Conservation (phyloP, 2,888 invertebrate species). For the Hololepta plana region DNA sequence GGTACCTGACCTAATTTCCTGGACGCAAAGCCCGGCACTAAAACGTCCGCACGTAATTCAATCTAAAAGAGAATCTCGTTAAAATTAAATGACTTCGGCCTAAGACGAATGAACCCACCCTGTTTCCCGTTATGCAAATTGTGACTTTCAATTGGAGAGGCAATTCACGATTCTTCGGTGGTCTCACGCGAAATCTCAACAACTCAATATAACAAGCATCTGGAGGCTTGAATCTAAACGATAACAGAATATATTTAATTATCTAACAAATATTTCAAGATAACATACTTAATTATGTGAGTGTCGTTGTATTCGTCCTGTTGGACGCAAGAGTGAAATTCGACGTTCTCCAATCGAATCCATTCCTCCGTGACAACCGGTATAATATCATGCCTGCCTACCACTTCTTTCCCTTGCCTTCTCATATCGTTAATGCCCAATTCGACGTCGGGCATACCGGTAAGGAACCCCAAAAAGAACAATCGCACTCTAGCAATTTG, state of each 20-base stretch:
- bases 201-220: slow-evolving; percentile 97
- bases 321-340: slow-evolving; percentile 89
- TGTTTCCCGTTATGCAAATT: slow-evolving; percentile 74
- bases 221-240: slow-evolving; percentile 75
- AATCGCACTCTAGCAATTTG: slow-evolving; percentile 90
- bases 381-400: slow-evolving; percentile 96
- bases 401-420: slow-evolving; percentile 97
- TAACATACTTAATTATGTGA: slow-evolving; percentile 61
- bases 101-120: slow-evolving; percentile 28
- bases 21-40: slow-evolving; percentile 94
- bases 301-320: slow-evolving; percentile 75
- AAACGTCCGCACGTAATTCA: slow-evolving; percentile 84
- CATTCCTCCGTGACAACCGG: slow-evolving; percentile 98
- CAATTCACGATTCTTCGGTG: slow-evolving; percentile 89
- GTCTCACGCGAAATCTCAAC: slow-evolving; percentile 86
- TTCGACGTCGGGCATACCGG: slow-evolving; percentile 93
- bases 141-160: slow-evolving; percentile 87
- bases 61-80: slow-evolving; percentile 34
- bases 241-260: slow-evolving; percentile 2
- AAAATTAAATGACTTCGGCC: slow-evolving; percentile 1
- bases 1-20: slow-evolving; percentile 90
- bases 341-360: slow-evolving; percentile 88
- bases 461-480: slow-evolving; percentile 91
- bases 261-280: no score
- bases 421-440: slow-evolving; percentile 94